Percentiles rank a stretch among this genome's conserved stretches.
Evolutionary conservation across 2,888 invertebrate genomes (phyloP).

Genomic region (Omphaloscelis lunosa): DNA sequence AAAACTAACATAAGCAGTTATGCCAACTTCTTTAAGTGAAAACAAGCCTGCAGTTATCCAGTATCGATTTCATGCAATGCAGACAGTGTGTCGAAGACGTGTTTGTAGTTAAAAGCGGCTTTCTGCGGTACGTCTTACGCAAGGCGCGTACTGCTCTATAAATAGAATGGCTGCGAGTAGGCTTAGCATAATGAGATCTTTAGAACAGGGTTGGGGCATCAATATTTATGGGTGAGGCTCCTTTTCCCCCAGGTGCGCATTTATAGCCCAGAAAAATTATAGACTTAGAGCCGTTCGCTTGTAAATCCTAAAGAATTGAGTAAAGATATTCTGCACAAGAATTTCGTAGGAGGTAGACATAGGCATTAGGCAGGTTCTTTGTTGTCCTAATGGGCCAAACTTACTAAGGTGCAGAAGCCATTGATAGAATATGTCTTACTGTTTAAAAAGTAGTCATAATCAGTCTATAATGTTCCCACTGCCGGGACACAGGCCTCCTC

Average conservation of each 20-base stretch:
- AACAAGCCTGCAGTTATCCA: conserved; percentile 39
- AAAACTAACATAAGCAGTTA: neutral
- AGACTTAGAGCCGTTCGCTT: neutral
- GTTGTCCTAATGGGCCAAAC: neutral
- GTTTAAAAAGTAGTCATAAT: neutral
- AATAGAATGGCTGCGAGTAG: conserved; percentile 52
- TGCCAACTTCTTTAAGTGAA: conserved; percentile 42
- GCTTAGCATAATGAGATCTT: conserved; percentile 52
- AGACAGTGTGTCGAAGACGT: conserved; percentile 63
- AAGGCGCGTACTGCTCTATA: conserved; percentile 53
- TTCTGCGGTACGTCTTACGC: conserved; percentile 63
- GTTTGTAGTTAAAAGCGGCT: conserved; percentile 61
- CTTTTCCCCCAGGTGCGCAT: conserved; percentile 32
- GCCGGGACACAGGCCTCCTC: no score
- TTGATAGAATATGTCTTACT: neutral
- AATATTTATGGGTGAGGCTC: conserved; percentile 44
- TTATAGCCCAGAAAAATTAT: neutral
- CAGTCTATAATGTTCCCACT: no score
- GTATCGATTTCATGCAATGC: conserved; percentile 61
- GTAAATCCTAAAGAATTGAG: neutral
- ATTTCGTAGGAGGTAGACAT: neutral
- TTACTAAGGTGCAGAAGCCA: neutral
- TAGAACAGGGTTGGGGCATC: conserved; percentile 35
- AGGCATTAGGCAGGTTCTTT: neutral
- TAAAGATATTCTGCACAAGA: neutral